Conservation (phyloP, 2,888 invertebrate genomes). For the Dyspetes luteomarginatus region DNA sequence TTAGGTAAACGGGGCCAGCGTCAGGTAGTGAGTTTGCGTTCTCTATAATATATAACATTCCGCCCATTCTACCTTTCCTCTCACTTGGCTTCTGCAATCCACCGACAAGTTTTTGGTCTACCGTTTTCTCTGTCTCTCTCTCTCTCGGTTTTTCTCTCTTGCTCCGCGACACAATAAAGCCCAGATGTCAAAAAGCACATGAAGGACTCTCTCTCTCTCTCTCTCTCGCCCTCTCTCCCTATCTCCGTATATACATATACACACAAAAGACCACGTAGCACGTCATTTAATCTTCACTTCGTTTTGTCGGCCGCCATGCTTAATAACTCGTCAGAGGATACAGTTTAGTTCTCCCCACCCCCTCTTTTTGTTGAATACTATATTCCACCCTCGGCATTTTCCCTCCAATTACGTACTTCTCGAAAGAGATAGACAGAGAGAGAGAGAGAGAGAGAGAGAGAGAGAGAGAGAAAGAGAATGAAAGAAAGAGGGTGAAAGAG, state of each 20-base stretch:
- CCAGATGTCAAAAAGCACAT: conserved; percentile 1
- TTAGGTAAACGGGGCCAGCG: too few relatives aligned
- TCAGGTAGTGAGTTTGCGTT: too few relatives aligned
- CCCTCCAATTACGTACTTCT: conserved; percentile 59
- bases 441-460: not conserved
- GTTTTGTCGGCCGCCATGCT: conserved; percentile 55
- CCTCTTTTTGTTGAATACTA: conserved; percentile 54
- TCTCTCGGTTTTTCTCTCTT: not conserved
- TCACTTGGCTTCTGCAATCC: not conserved
- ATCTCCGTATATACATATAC: not conserved
- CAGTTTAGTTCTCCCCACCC: conserved; percentile 42
- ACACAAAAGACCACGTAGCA: conserved; percentile 36
- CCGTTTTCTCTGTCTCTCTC: conserved; percentile 1
- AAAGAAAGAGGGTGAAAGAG: not conserved
- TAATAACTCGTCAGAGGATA: conserved; percentile 52
- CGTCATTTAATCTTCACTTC: conserved; percentile 60
- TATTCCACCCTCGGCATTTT: conserved; percentile 44
- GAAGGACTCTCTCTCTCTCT: too few relatives aligned
- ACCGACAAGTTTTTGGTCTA: conserved; percentile 22
- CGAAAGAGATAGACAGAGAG: conserved; percentile 6
- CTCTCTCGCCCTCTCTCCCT: too few relatives aligned
- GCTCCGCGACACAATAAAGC: not conserved
- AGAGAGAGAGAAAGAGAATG: not conserved
- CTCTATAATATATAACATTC: too few relatives aligned
- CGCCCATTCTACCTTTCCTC: not conserved